These are phyloP conservation scores for Ophioderma brevispina DNA, from an alignment of 35 echinoderm and acorn worm species.

Conservation along the genomic window DNA sequence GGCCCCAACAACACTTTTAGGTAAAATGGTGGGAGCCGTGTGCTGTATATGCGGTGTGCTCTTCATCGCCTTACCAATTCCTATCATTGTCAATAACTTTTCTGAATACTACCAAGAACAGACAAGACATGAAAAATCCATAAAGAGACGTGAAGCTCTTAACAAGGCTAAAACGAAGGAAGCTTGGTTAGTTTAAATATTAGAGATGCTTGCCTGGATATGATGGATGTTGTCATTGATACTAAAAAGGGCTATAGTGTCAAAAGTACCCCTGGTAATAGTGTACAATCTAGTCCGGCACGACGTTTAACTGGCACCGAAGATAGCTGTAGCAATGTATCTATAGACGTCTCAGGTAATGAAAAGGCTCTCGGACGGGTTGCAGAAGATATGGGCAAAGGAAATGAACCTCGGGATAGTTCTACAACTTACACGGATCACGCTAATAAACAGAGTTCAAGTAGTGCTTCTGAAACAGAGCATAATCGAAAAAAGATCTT, in stretches of 20 bases:
- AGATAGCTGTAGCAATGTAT: slow-evolving; percentile 14
- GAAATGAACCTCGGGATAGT: slow-evolving; percentile 39
- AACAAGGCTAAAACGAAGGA: slow-evolving; percentile 81
- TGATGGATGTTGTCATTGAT: slow-evolving; percentile 32
- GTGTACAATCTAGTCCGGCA: slow-evolving; percentile 18
- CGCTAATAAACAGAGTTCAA: slow-evolving; percentile 71
- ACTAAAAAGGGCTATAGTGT: not conserved
- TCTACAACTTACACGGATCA: slow-evolving; percentile 78
- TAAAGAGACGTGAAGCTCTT: slow-evolving; percentile 81
- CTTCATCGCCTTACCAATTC: slow-evolving; percentile 95
- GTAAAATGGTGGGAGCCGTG: slow-evolving; percentile 84
- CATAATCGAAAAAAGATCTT: slow-evolving; percentile 51
- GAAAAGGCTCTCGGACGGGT: not conserved
- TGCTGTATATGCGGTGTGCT: slow-evolving; percentile 98
- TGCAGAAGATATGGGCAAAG: not conserved
- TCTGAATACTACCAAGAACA: slow-evolving; percentile 96
- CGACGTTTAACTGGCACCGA: not conserved
- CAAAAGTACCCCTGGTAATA: not conserved
- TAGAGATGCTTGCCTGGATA: slow-evolving; percentile 38
- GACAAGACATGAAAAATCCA: slow-evolving; percentile 76
- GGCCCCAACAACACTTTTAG: slow-evolving; percentile 66
- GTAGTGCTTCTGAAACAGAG: slow-evolving; percentile 29
- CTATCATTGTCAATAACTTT: slow-evolving; percentile 99
- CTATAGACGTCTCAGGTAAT: slow-evolving; percentile 17
- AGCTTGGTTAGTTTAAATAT: slow-evolving; percentile 85